Evolutionary conservation across 2,888 invertebrate genomes (phyloP).

Genomic region (Colletes collaris): DNA sequence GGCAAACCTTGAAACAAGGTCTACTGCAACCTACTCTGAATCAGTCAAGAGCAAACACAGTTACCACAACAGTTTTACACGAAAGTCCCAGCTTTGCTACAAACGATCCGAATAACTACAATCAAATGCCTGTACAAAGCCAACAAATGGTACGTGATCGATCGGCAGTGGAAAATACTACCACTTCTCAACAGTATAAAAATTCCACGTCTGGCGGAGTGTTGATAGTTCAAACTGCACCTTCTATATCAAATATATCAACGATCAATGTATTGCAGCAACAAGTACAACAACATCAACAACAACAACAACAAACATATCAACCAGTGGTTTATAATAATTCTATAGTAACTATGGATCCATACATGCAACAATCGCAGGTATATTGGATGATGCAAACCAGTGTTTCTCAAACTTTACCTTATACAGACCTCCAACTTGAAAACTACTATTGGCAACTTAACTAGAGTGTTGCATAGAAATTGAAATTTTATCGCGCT

Average conservation of each 20-base stretch:
- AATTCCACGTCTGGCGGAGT: background rate
- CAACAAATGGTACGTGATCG: background rate
- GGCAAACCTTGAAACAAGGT: background rate
- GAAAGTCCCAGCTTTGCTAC: background rate
- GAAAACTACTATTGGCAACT: too few relatives aligned
- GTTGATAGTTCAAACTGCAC: conserved; percentile 24
- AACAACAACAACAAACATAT: background rate
- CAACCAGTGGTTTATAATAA: conserved; percentile 12
- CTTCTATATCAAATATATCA: background rate
- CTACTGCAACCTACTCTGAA: background rate
- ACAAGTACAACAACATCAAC: background rate
- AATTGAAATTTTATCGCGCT: too few relatives aligned
- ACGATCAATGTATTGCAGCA: conserved; percentile 15
- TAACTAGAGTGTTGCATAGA: too few relatives aligned
- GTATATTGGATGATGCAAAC: conserved; percentile 8
- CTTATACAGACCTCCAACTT: too few relatives aligned
- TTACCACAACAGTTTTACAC: background rate
- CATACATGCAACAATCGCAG: conserved; percentile 16
- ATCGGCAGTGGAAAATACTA: background rate
- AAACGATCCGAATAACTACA: background rate
- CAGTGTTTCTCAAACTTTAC: too few relatives aligned
- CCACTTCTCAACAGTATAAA: conserved; percentile 1
- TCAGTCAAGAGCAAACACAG: background rate
- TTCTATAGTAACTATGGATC: background rate
- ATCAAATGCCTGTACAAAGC: background rate